phyloP scores from a whole-genome alignment of 2,797 vertebrate genomes.

The Kryptopterus vitreolus region DNA sequence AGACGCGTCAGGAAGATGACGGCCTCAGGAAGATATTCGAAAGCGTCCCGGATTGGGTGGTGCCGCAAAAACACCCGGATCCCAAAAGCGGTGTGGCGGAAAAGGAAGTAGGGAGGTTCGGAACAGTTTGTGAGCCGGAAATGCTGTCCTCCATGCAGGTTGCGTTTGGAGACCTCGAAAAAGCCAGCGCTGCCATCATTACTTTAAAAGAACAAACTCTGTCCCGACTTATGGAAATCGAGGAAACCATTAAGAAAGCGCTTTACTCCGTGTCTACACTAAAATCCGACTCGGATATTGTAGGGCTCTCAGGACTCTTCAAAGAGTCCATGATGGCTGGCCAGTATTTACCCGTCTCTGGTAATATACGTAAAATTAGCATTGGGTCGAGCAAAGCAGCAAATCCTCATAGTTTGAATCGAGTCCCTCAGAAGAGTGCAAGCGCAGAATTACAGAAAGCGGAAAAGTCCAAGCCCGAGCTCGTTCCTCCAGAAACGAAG shows the following conservation, averaged over 20 bases:
- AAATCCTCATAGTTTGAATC: constrained; percentile 56
- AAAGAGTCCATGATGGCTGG: constrained; percentile 80
- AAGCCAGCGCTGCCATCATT: constrained; percentile 87
- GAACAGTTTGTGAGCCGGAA: constrained; percentile 60
- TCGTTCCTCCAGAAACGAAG: constrained; percentile 61
- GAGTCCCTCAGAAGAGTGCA: constrained; percentile 28
- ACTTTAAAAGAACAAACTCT: constrained; percentile 91
- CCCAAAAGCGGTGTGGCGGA: constrained; percentile 52
- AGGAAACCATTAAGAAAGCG: constrained; percentile 89
- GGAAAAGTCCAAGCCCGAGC: constrained; percentile 52
- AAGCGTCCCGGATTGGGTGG: constrained; percentile 79
- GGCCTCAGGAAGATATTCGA: constrained; percentile 83
- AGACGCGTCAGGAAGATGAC: constrained; percentile 76
- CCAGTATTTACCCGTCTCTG: constrained; percentile 64
- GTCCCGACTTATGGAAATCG: constrained; percentile 86
- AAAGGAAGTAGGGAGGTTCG: constrained; percentile 55
- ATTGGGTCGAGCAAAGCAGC: constrained; percentile 78
- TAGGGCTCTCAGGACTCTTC: constrained; percentile 82
- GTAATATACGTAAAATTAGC: constrained; percentile 78
- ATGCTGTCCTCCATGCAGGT: constrained; percentile 77
- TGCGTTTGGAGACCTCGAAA: constrained; percentile 88
- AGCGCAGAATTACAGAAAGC: constrained; percentile 4
- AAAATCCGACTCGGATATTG: constrained; percentile 86
- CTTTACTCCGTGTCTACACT: constrained; percentile 89
- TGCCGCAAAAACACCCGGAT: constrained; percentile 59